Evolutionary conservation across 2,888 invertebrate species (phyloP), one percentile per base, ranked within the genome.

Genomic region (Schrankia costaestrigalis): DNA sequence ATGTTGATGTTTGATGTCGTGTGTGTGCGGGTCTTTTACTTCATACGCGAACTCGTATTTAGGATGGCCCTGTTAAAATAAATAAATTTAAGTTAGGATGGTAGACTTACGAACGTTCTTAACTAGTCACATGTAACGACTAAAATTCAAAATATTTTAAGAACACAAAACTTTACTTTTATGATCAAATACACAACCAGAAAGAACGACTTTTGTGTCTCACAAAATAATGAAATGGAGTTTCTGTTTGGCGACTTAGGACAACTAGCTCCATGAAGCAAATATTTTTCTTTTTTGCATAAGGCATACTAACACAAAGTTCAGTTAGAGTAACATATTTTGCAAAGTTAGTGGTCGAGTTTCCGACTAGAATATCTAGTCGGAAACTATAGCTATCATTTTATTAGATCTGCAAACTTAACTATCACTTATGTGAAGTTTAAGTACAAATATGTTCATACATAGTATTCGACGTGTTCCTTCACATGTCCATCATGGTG

Each of bases 1-100:
- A 39, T 86, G 83, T 60, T 87, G 87, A 14, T 74, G 70, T 63
- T 89, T 88, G 56, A 78, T 71, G 62, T 90, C 89, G 7, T 88
- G 86, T 14, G 89, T 90, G 60, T 89, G 86, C 7, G 74, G 69
- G 49, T 89, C 89, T 12, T 60, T 57, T 10, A 64, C 56, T 37
- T 56, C 54, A 40, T 64, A 64, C 11, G 50, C 55, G 27, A 48
- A 64, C 27, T 61, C 58, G 26, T 60, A 64, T 30, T 64, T 63
- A 1, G 58, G 60, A 13, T 55, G 42, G 18, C 52, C 39, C 64
- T 64, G 47, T 1, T 2, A 31, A 23, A 24, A 23, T 11, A 11
- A 10, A 26, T 2, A 11, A 10, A 2, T 31, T 10, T 8, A 2
- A 4, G 11, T 24, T 11, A n/a, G 15, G 8, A 9, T 11, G 0